Evolutionary conservation across 1,140 invertebrate species (phyloP).

Genomic region (Helicoverpa zea): DNA sequence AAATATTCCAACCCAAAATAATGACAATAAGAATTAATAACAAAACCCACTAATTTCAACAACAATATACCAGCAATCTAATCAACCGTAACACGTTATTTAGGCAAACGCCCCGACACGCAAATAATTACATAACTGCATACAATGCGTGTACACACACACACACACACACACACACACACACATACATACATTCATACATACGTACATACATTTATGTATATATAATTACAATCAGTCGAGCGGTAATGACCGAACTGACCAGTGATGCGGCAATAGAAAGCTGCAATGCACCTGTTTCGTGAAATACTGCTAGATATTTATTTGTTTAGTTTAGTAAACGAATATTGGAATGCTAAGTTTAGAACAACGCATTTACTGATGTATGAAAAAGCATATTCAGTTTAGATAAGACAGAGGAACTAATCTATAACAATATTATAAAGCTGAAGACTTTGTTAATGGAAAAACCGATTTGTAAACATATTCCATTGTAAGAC

Average conservation of each 20-base stretch:
- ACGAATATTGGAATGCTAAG: no score
- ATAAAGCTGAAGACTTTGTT: no score
- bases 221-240: conserved; percentile 22
- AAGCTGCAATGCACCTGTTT: conserved; percentile 5
- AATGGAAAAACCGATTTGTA: no score
- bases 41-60: background rate
- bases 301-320: no score
- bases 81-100: background rate
- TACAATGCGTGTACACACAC: conserved; percentile 15
- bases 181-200: conserved; percentile 1
- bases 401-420: no score
- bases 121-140: conserved; percentile 17
- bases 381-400: no score
- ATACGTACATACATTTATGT: conserved; percentile 1
- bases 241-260: conserved; percentile 45
- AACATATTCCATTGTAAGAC: no score
- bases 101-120: background rate
- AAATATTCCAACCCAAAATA: no score
- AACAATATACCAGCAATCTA: no score
- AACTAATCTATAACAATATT: no score
- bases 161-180: background rate
- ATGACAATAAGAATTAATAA: background rate
- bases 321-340: no score
- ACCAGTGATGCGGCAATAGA: conserved; percentile 38
- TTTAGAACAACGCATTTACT: no score